Base-by-base conservation (phyloP, 1,140 invertebrate species). In the Physella acuta region DNA sequence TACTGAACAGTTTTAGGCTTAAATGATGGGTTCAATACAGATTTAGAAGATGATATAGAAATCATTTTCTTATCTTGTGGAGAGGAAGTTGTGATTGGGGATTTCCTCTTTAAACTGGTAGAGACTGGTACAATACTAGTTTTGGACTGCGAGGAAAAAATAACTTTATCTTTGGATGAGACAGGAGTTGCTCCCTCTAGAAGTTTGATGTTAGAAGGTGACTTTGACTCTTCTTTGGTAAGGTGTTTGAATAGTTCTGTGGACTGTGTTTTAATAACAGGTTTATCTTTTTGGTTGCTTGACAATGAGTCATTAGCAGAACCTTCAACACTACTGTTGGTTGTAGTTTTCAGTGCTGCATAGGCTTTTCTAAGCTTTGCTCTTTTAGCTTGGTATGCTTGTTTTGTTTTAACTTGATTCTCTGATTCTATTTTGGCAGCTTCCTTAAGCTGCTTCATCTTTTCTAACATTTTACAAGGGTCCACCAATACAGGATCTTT, bases 211-310 rank as follows among this genome's bases (percentile, higher is more conserved):
- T 11, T 20, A 8, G 20, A 44, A 11, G 39, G 8, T 11, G 20
- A 8, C 39, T 44, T 44, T 44, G 39, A 14, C 20, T 52, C 62
- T 20, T 33, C 20, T 64, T 52, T 34, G 33, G 62, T 64, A 20
- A 64, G 44, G 3, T 64, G 62, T 26, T 64, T 64, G 16, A 64
- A 37, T 26, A 64, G 49, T 64, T 64, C 62, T 51, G 62, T 51
- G 17, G 36, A 61, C 37, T 31, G 8, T 24, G 20, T 26, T 26
- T 39, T 61, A 17, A 16, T 39, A 39, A 8, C 17, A 39, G 59
- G 26, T 20, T 44, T 61, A 8, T 14, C 20, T 20, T 11, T 11
- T 20, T 44, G 39, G n/a, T n/a, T n/a, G n/a, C n/a, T n/a, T 11
- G 39, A 44, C 8, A 11, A 8, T 44, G 39, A 44, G 39, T 44